Evolutionary conservation across 2,888 invertebrate species (phyloP).

Genomic region (Syritta pipiens): DNA sequence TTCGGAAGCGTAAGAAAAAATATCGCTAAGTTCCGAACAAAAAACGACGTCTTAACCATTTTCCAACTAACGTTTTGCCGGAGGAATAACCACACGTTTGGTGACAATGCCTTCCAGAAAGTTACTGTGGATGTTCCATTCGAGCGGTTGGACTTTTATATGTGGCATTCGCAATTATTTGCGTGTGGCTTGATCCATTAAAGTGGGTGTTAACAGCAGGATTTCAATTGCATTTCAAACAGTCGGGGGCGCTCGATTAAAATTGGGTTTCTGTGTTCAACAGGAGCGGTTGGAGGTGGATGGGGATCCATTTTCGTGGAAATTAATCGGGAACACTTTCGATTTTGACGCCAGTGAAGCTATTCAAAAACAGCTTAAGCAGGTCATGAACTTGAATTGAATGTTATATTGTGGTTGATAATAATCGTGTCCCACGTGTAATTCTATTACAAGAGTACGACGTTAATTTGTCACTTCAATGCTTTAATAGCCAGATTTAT

Average conservation of each 20-base stretch:
- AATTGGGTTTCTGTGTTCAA: constrained; percentile 65
- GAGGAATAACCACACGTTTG: constrained; percentile 28
- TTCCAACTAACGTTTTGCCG: background rate
- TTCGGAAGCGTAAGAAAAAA: constrained; percentile 46
- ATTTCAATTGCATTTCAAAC: constrained; percentile 59
- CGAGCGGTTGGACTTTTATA: constrained; percentile 48
- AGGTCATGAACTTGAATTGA: constrained; percentile 55
- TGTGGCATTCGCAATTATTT: constrained; percentile 28
- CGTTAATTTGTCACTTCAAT: no score
- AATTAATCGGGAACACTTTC: constrained; percentile 45
- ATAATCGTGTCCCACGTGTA: background rate
- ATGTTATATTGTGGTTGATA: constrained; percentile 10
- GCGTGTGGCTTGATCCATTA: constrained; percentile 22
- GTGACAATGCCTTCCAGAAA: constrained; percentile 10
- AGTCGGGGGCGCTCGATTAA: constrained; percentile 48
- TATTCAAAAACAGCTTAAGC: background rate
- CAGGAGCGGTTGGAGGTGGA: constrained; percentile 3
- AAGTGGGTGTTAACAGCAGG: constrained; percentile 60
- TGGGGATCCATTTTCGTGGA: background rate
- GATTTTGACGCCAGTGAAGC: constrained; percentile 22
- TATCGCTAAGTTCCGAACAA: constrained; percentile 39
- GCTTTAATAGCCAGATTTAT: no score
- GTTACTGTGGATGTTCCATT: constrained; percentile 38
- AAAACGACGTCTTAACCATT: constrained; percentile 31
- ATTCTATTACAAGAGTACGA: constrained; percentile 3